Conservation (phyloP, 2,113 vertebrate genomes). For the Larimichthys crocea region DNA sequence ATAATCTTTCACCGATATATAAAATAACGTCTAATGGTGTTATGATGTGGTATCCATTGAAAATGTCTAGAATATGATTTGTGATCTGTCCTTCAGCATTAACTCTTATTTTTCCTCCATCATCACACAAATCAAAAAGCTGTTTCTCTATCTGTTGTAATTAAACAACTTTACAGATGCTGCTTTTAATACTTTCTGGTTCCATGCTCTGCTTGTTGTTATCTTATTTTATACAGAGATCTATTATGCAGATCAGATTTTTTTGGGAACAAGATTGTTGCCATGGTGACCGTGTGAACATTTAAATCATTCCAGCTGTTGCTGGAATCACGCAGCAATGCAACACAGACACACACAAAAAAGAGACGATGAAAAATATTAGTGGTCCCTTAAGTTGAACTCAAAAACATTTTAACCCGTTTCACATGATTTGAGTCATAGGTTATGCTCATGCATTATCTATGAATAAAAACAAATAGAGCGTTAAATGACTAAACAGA, state of each 20-base stretch:
- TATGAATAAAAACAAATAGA: background rate
- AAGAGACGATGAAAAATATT: background rate
- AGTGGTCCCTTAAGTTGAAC: background rate
- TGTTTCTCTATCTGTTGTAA: background rate
- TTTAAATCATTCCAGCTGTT: background rate
- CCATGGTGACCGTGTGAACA: constrained; percentile 2
- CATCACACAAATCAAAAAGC: constrained; percentile 8
- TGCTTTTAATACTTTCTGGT: background rate
- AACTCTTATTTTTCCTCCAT: constrained; percentile 21
- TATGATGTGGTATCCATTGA: constrained; percentile 27
- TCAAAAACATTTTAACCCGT: constrained; percentile 9
- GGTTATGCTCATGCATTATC: background rate
- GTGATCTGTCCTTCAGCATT: background rate
- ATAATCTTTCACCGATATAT: constrained; percentile 10
- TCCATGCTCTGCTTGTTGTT: background rate
- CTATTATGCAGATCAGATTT: constrained; percentile 1
- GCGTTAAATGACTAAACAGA: constrained; percentile 12
- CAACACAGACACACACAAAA: background rate
- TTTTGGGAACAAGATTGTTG: background rate
- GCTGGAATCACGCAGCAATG: background rate
- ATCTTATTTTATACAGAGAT: background rate
- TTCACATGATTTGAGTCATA: constrained; percentile 10
- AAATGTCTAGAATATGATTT: constrained; percentile 15
- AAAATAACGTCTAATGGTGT: constrained; percentile 23
- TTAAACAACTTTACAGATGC: background rate